Conservation (phyloP, 92 coral and sea anemone species). For the Porites lobata region DNA sequence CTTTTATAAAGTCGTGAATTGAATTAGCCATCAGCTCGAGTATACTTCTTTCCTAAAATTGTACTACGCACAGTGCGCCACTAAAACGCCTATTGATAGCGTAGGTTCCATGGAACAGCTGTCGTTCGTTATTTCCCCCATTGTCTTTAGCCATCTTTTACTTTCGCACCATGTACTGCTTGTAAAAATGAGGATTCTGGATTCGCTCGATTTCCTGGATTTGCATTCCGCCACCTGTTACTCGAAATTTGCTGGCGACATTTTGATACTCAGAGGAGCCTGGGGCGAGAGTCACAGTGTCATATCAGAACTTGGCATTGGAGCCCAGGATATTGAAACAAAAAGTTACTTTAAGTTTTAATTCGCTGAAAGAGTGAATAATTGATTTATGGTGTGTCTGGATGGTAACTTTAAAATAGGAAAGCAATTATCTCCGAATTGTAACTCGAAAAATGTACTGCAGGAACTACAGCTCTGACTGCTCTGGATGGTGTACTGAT, state of each 20-base stretch:
- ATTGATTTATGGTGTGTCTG: too few species aligned
- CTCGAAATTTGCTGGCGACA: slow-evolving; percentile 37
- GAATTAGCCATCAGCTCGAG: too few species aligned
- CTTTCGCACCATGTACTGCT: slow-evolving; percentile 66
- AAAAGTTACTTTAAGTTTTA: background rate
- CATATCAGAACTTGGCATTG: slow-evolving; percentile 30
- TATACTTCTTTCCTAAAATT: too few species aligned
- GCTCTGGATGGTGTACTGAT: too few species aligned
- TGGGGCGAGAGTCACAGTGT: slow-evolving; percentile 23
- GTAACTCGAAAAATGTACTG: too few species aligned
- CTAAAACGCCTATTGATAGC: slow-evolving; percentile 76
- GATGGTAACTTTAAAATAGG: too few species aligned
- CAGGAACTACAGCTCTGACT: too few species aligned
- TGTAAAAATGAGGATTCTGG: slow-evolving; percentile 82
- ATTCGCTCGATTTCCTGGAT: slow-evolving; percentile 73
- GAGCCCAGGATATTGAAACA: slow-evolving; percentile 39
- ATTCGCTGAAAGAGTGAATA: background rate
- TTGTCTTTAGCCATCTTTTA: slow-evolving; percentile 77
- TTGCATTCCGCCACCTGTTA: slow-evolving; percentile 55
- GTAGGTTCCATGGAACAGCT: slow-evolving; percentile 85
- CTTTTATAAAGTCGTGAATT: too few species aligned
- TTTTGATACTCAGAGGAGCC: slow-evolving; percentile 66
- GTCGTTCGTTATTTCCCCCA: slow-evolving; percentile 72
- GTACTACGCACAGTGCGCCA: background rate
- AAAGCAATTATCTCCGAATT: too few species aligned